Evolutionary conservation across 1,140 invertebrate genomes (phyloP).

Genomic region (Bombus confusus): DNA sequence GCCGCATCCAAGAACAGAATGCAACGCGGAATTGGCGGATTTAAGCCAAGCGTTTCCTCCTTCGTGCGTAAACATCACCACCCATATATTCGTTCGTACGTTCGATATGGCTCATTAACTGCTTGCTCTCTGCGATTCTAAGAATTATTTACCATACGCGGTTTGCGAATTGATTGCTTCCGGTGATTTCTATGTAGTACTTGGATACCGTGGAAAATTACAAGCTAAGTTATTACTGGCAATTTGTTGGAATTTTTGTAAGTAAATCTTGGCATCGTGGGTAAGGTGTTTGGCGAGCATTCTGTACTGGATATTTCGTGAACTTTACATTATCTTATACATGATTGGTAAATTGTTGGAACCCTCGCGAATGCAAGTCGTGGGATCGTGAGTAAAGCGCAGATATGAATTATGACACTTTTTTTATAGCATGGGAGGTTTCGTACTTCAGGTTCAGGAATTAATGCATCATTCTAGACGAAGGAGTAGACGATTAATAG

Average conservation of each 20-base stretch:
- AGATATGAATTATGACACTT: background rate
- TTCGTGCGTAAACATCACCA: background rate
- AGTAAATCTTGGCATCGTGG: background rate
- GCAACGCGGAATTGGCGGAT: slow-evolving; percentile 48
- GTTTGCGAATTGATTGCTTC: no score
- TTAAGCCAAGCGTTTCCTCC: background rate
- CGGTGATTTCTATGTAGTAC: background rate
- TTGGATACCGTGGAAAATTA: background rate
- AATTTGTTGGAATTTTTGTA: background rate
- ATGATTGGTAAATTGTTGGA: background rate
- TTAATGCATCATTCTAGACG: background rate
- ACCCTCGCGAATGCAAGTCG: background rate
- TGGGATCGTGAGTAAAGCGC: no score
- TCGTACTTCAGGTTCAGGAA: background rate
- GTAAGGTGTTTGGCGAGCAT: background rate
- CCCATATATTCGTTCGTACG: background rate
- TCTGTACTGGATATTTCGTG: no score
- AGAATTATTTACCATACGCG: background rate
- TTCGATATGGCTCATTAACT: slow-evolving; percentile 29
- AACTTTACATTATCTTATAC: no score
- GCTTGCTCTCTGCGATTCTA: background rate
- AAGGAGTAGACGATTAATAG: slow-evolving; percentile 13
- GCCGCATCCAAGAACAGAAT: background rate
- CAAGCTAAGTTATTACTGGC: background rate
- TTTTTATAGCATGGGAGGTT: background rate